These are phyloP conservation scores for Gymnocheta viridis DNA, from an alignment of 2,888 invertebrate genomes.

Conservation along the genomic window DNA sequence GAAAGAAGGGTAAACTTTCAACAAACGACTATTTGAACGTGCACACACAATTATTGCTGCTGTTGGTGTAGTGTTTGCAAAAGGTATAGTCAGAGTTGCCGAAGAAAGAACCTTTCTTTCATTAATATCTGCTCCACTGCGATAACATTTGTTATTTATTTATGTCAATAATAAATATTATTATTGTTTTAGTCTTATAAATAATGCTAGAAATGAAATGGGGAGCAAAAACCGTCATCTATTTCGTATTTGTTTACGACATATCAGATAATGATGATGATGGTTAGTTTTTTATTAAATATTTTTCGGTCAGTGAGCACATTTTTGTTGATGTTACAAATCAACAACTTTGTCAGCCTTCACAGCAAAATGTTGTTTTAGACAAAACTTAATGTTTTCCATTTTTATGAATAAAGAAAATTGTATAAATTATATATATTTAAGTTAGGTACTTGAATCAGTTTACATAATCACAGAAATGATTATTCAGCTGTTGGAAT, in stretches of 20 bases:
- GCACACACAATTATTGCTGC: neutral
- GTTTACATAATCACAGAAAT: too few relatives aligned
- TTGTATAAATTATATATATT: too few relatives aligned
- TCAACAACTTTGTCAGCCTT: conserved; percentile 1
- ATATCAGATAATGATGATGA: neutral
- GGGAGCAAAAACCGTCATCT: conserved; percentile 26
- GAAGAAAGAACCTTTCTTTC: neutral
- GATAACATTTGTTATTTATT: conserved; percentile 55
- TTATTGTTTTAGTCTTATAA: neutral
- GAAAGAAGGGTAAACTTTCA: neutral
- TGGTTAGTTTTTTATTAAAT: conserved; percentile 13
- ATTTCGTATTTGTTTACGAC: neutral
- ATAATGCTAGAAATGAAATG: conserved; percentile 11
- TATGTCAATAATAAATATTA: conserved; percentile 16
- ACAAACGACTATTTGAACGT: neutral
- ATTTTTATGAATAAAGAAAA: neutral
- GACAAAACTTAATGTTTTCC: neutral
- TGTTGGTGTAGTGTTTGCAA: neutral
- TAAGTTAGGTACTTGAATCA: too few relatives aligned
- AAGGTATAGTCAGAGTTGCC: too few relatives aligned
- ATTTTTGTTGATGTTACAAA: conserved; percentile 3
- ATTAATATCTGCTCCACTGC: conserved; percentile 22
- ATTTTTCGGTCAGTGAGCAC: neutral
- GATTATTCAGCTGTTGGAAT: too few relatives aligned
- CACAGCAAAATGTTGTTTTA: neutral